phyloP scores from a whole-genome alignment of 2,888 invertebrate genomes.

The Eupsilia transversa region DNA sequence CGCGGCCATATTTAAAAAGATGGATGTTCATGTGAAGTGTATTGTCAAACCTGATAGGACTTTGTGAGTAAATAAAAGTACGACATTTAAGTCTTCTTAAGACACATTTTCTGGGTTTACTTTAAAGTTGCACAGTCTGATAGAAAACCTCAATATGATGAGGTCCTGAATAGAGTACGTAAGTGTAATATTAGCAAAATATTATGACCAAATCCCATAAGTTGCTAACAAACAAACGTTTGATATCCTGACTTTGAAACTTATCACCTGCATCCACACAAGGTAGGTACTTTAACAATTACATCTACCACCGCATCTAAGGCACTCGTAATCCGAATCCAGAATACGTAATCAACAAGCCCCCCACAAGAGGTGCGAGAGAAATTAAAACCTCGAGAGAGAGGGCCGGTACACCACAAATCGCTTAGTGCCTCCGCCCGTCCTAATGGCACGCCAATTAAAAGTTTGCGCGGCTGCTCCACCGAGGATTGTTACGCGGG shows the following conservation, averaged over 20 bases:
- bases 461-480: conserved; percentile 87
- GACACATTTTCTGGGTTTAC: neutral
- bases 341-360: conserved; percentile 78
- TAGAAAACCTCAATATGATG: neutral
- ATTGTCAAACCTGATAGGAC: neutral
- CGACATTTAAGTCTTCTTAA: neutral
- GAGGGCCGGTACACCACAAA: conserved; percentile 90
- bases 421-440: conserved; percentile 89
- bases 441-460: conserved; percentile 91
- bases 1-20: conserved; percentile 14
- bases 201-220: neutral
- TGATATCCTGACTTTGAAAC: neutral
- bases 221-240: neutral
- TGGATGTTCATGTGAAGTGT: neutral
- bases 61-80: neutral
- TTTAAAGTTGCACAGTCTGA: neutral
- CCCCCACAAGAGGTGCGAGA: conserved; percentile 82
- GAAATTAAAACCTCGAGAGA: conserved; percentile 86
- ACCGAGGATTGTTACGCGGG: conserved; percentile 85
- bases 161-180: neutral
- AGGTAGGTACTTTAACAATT: conserved; percentile 21
- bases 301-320: conserved; percentile 43
- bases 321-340: conserved; percentile 67
- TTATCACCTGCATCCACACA: conserved; percentile 20
- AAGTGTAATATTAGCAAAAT: neutral